These are phyloP conservation scores for Drosophila tsacasi DNA, from an alignment of 1,140 invertebrate species.

Conservation along the genomic window DNA sequence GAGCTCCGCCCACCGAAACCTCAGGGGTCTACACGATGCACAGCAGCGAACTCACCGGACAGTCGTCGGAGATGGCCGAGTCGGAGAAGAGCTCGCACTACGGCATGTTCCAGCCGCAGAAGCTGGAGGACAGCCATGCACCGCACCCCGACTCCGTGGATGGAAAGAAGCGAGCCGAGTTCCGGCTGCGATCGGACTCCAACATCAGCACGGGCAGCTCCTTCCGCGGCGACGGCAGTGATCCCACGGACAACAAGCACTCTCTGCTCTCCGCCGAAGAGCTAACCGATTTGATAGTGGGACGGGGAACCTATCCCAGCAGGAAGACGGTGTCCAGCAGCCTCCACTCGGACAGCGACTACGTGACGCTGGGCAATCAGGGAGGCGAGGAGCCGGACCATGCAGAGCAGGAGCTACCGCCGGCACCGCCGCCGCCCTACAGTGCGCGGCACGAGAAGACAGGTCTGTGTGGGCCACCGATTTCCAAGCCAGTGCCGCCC, in stretches of 20 bases:
- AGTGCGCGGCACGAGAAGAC: conserved; percentile 85
- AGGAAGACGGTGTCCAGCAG: conserved; percentile 92
- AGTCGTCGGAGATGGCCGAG: conserved; percentile 84
- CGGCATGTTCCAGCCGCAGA: conserved; percentile 85
- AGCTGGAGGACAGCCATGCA: conserved; percentile 45
- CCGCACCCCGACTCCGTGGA: conserved; percentile 56
- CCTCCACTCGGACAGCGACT: conserved; percentile 94
- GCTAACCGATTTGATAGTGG: conserved; percentile 92
- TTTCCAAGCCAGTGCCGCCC: conserved; percentile 27
- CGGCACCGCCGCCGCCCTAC: conserved; percentile 86
- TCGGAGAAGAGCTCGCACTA: conserved; percentile 86
- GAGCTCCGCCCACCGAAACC: conserved; percentile 89
- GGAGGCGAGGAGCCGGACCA: conserved; percentile 85
- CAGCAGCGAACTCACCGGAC: conserved; percentile 88
- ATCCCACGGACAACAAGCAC: conserved; percentile 92
- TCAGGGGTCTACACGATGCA: conserved; percentile 91
- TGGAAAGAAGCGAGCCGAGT: conserved; percentile 74
- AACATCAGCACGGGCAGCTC: conserved; percentile 90
- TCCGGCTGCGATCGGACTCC: conserved; percentile 90
- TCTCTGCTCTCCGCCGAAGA: conserved; percentile 91
- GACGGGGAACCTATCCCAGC: conserved; percentile 90
- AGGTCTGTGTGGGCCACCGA: conserved; percentile 75
- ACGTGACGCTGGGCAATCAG: conserved; percentile 91
- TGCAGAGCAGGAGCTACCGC: conserved; percentile 72
- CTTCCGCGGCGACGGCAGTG: conserved; percentile 94